These are phyloP conservation scores for Trichomycterus rosablanca DNA, from an alignment of 2,113 vertebrate genomes.

Conservation along the genomic window DNA sequence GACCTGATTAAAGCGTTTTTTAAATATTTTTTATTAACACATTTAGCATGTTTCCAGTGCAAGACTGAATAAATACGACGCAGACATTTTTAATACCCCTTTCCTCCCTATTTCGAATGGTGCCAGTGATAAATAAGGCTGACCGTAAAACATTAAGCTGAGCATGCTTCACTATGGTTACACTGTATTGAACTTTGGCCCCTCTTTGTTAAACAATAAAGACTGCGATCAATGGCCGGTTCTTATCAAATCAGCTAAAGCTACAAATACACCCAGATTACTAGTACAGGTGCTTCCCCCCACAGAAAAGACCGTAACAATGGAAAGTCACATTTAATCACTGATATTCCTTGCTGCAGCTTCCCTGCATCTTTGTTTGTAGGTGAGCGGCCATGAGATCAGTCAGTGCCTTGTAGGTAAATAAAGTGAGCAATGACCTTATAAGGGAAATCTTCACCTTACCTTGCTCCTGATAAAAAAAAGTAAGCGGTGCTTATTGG, in stretches of 20 bases:
- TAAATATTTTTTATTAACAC: too few species aligned
- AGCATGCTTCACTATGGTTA: constrained; percentile 16
- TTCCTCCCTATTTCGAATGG: too few species aligned
- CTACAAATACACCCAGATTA: constrained; percentile 21
- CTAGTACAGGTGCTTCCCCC: constrained; percentile 10
- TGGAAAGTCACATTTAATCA: too few species aligned
- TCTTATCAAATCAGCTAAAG: constrained; percentile 59
- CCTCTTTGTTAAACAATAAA: constrained; percentile 28
- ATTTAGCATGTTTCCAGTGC: too few species aligned
- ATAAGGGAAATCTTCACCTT: constrained; percentile 52
- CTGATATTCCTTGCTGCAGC: constrained; percentile 18
- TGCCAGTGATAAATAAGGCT: too few species aligned
- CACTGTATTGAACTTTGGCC: constrained; percentile 45
- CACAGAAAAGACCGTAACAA: too few species aligned
- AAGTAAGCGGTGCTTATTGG: constrained; percentile 1
- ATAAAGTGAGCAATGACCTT: constrained; percentile 41
- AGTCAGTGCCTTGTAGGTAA: constrained; percentile 27
- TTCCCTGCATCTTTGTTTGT: neutral
- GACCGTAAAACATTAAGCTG: too few species aligned
- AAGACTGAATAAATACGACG: too few species aligned
- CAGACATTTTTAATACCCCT: too few species aligned
- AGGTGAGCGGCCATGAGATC: constrained; percentile 3
- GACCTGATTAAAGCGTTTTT: too few species aligned
- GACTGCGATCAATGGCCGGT: constrained; percentile 36
- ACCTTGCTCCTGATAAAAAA: constrained; percentile 27